Conservation (phyloP, 2,888 invertebrate genomes). For the Apoderus coryli region DNA sequence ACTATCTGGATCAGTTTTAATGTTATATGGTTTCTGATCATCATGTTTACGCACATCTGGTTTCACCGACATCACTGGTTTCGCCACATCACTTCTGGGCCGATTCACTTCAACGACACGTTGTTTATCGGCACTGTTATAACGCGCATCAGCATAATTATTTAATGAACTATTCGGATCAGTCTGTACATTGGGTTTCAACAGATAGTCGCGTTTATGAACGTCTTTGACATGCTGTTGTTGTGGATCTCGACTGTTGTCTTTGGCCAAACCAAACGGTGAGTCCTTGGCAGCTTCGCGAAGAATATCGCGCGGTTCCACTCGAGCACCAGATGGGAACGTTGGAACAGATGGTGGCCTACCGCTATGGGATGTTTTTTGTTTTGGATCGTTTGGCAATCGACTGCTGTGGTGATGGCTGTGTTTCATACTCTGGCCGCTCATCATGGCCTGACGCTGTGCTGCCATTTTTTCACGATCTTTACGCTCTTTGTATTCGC, state of each 20-base stretch:
- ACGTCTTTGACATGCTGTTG: conserved; percentile 19
- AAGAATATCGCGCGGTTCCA: conserved; percentile 27
- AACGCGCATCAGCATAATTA: conserved; percentile 17
- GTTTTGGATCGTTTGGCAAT: conserved; percentile 25
- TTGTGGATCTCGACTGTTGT: conserved; percentile 14
- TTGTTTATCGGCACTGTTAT: conserved; percentile 21
- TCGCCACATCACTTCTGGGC: conserved; percentile 14
- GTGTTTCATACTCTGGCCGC: conserved; percentile 16
- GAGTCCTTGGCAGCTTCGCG: conserved; percentile 26
- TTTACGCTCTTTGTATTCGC: conserved; percentile 49
- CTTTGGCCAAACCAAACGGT: conserved; percentile 22
- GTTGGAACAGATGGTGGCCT: conserved; percentile 19
- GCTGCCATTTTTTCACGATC: conserved; percentile 44
- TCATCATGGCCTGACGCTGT: conserved; percentile 19
- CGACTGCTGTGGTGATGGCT: conserved; percentile 21
- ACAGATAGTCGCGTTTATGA: conserved; percentile 25
- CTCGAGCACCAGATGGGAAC: conserved; percentile 16
- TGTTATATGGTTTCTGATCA: conserved; percentile 20
- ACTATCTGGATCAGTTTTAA: conserved; percentile 24
- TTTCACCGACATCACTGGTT: conserved; percentile 13
- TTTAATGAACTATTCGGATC: conserved; percentile 22
- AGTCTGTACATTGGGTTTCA: conserved; percentile 23
- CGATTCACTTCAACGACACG: too few species aligned
- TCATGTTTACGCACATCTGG: conserved; percentile 24
- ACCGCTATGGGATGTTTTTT: conserved; percentile 18